phyloP scores from a whole-genome alignment of 2,888 invertebrate species.

The Thalpophila matura region DNA sequence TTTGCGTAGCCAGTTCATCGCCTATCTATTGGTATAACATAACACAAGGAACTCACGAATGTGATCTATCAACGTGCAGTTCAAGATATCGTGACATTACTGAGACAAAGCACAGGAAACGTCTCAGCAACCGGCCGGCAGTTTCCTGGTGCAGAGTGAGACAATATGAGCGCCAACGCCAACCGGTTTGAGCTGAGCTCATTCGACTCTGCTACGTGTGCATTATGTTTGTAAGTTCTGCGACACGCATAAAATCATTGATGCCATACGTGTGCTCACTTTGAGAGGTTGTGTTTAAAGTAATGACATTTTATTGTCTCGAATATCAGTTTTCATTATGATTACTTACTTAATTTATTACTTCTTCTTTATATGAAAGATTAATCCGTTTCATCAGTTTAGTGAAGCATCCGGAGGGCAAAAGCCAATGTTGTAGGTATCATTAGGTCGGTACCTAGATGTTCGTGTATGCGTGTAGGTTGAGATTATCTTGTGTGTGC shows the following conservation, averaged over 20 bases:
- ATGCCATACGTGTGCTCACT: constrained; percentile 7
- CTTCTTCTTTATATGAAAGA: constrained; percentile 26
- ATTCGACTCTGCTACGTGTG: constrained; percentile 75
- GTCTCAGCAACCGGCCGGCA: constrained; percentile 82
- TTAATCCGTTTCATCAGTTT: constrained; percentile 50
- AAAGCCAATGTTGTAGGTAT: constrained; percentile 44
- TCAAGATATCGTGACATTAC: constrained; percentile 73
- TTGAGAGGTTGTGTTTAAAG: constrained; percentile 16
- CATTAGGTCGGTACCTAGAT: constrained; percentile 44
- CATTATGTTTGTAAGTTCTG: constrained; percentile 70
- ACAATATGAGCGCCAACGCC: constrained; percentile 86
- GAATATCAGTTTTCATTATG: neutral
- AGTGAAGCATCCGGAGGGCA: constrained; percentile 17
- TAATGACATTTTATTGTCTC: neutral
- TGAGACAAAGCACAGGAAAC: constrained; percentile 88
- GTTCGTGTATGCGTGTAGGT: constrained; percentile 70
- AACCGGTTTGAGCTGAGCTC: constrained; percentile 87
- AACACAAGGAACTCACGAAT: constrained; percentile 54
- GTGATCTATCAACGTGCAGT: constrained; percentile 60
- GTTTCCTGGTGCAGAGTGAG: constrained; percentile 88
- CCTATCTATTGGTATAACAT: constrained; percentile 14
- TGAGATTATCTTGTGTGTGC: constrained; percentile 80
- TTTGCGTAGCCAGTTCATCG: constrained; percentile 9
- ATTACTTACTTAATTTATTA: neutral
- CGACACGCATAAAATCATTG: constrained; percentile 67